These are phyloP conservation scores for Oceanodroma tethys DNA, from an alignment of 2,113 vertebrate species.

Conservation along the genomic window DNA sequence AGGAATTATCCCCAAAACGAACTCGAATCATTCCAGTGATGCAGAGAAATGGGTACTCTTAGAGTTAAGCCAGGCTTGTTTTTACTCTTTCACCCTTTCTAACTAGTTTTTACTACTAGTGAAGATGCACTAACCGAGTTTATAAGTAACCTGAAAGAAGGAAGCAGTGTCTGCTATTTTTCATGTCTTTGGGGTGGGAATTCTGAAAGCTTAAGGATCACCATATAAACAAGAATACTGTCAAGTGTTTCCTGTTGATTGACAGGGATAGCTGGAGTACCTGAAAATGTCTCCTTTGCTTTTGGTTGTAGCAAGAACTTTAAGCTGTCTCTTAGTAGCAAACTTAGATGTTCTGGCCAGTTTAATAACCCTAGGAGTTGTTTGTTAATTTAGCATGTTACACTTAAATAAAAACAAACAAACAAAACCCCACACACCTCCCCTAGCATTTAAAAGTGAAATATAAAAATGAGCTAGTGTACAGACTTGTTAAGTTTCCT, in stretches of 20 bases:
- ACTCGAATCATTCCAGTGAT: neutral
- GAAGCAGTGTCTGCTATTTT: neutral
- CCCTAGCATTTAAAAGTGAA: neutral
- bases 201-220: neutral
- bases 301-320: neutral
- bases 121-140: neutral
- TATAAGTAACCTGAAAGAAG: neutral
- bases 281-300: neutral
- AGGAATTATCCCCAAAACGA: neutral
- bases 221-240: neutral
- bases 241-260: neutral
- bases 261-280: neutral
- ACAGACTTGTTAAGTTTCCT: neutral
- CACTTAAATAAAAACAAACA: neutral
- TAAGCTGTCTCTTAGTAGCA: neutral
- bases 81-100: neutral
- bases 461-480: neutral
- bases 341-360: neutral
- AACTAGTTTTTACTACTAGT: neutral
- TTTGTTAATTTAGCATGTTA: neutral
- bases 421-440: accelerated
- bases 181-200: neutral
- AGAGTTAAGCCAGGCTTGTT: neutral
- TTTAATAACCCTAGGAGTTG: neutral
- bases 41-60: neutral